Conservation (phyloP, 2,113 vertebrate genomes). For the Brachionichthys hirsutus region DNA sequence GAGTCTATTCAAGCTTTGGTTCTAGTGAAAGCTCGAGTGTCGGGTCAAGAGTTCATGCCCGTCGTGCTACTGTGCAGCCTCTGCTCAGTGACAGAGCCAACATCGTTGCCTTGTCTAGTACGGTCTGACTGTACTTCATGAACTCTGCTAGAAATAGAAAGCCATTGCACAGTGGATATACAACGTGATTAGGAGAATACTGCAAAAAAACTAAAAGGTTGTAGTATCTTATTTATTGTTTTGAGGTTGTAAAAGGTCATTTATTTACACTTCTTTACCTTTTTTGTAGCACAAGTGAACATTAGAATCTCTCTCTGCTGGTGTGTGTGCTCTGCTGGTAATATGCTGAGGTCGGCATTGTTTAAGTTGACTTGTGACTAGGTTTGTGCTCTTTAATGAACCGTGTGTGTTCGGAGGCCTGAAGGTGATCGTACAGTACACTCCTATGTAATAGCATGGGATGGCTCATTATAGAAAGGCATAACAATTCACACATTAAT, state of each 20-base stretch:
- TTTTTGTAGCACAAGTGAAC: slow-evolving; percentile 37
- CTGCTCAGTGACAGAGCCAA: slow-evolving; percentile 20
- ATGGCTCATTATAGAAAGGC: slow-evolving; percentile 82
- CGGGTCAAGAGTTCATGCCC: slow-evolving; percentile 32
- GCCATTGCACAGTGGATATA: too few relatives aligned
- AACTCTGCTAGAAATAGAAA: slow-evolving; percentile 40
- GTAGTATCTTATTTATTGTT: slow-evolving; percentile 14
- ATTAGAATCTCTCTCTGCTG: slow-evolving; percentile 42
- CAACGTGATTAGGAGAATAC: too few relatives aligned
- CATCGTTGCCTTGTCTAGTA: slow-evolving; percentile 28
- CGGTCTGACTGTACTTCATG: slow-evolving; percentile 39
- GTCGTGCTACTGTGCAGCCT: slow-evolving; percentile 20
- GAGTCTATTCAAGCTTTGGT: not conserved
- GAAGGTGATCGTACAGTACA: slow-evolving; percentile 80
- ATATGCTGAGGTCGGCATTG: slow-evolving; percentile 66
- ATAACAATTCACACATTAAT: slow-evolving; percentile 84
- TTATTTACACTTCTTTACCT: slow-evolving; percentile 27
- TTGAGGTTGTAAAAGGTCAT: slow-evolving; percentile 15
- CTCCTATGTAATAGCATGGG: slow-evolving; percentile 79
- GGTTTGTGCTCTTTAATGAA: slow-evolving; percentile 78
- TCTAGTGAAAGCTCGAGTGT: slow-evolving; percentile 25
- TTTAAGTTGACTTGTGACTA: slow-evolving; percentile 68
- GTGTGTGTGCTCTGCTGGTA: slow-evolving; percentile 36
- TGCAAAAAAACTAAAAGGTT: slow-evolving; percentile 36
- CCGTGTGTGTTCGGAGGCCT: slow-evolving; percentile 75